Evolutionary conservation across 2,797 vertebrate species (phyloP).

Genomic region (Simalia tracyae): DNA sequence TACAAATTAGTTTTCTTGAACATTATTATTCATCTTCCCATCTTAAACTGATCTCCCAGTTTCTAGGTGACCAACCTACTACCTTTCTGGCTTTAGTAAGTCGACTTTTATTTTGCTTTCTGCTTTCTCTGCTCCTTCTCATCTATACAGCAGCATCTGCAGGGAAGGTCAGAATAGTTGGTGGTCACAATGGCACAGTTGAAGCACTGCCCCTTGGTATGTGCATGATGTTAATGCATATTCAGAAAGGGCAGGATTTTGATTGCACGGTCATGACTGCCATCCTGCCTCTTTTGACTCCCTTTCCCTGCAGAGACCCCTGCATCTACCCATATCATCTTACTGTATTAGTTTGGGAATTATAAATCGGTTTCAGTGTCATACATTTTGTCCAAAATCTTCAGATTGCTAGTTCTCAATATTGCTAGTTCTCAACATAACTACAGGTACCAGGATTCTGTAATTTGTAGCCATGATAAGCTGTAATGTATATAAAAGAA

Average conservation of each 20-base stretch:
- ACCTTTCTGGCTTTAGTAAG: neutral
- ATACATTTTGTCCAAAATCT: neutral
- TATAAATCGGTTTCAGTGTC: neutral
- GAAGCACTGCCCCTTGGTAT: neutral
- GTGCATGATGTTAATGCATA: neutral
- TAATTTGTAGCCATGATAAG: neutral
- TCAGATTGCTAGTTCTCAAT: neutral
- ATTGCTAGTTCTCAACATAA: neutral
- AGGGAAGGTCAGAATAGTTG: neutral
- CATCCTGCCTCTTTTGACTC: neutral
- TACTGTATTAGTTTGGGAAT: neutral
- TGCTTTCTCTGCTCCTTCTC: neutral
- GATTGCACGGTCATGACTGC: neutral
- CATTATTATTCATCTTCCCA: neutral
- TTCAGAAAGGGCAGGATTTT: neutral
- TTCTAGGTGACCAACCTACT: neutral
- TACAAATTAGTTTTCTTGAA: neutral
- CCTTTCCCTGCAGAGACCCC: neutral
- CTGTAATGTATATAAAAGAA: neutral
- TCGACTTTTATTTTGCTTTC: neutral
- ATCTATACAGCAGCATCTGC: neutral
- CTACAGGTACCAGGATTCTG: neutral
- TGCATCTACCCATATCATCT: neutral
- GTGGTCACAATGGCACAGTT: neutral
- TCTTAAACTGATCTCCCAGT: neutral